Evolutionary conservation across 2,888 invertebrate species (phyloP).

Genomic region (Formica aserva): DNA sequence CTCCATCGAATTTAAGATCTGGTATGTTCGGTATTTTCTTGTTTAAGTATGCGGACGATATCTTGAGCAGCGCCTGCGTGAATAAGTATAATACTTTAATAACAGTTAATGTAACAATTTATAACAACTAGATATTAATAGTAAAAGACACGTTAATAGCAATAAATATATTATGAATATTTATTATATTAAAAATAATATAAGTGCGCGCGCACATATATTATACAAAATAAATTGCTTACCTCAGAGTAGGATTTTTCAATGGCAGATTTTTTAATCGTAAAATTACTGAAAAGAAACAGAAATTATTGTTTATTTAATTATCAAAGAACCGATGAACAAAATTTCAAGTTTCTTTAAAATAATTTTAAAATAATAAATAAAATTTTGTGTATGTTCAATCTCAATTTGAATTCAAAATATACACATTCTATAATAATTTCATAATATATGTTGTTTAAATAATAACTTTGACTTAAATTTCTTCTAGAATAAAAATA

Average conservation of each 20-base stretch:
- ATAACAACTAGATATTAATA: not conserved
- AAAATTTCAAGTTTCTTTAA: constrained; percentile 2
- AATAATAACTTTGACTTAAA: not conserved
- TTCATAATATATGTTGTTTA: not conserved
- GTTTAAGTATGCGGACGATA: constrained; percentile 96
- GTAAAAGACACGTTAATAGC: constrained; percentile 13
- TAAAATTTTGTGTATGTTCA: not conserved
- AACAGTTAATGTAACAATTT: not conserved
- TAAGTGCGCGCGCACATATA: no score
- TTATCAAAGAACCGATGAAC: not conserved
- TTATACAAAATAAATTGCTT: constrained; percentile 78
- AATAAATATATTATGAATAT: not conserved
- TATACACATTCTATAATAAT: not conserved
- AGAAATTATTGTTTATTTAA: not conserved
- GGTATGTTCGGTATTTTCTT: constrained; percentile 98
- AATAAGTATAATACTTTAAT: not conserved
- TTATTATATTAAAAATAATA: constrained; percentile 3
- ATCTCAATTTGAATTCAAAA: not conserved
- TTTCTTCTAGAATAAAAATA: not conserved
- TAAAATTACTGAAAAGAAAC: constrained; percentile 90
- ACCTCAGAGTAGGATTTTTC: constrained; percentile 98
- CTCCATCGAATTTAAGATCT: constrained; percentile 95
- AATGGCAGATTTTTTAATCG: constrained; percentile 95
- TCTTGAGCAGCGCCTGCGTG: constrained; percentile 93
- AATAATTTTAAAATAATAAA: constrained; percentile 10